Conservation (phyloP, 2,797 vertebrate genomes). For the Xyrichtys novacula region DNA sequence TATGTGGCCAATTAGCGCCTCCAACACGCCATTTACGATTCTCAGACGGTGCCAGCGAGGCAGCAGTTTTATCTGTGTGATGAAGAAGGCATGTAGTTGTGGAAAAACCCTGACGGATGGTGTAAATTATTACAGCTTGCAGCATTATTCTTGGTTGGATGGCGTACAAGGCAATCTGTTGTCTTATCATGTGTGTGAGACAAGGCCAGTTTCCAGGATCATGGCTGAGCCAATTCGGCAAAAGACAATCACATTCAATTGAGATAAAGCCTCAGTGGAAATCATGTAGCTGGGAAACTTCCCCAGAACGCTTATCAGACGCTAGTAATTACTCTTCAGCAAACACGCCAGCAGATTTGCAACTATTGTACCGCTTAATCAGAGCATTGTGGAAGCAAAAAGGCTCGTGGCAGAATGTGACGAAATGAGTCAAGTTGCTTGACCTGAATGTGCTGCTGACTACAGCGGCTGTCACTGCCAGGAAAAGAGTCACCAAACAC, state of each 20-base stretch:
- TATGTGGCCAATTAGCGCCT: constrained; percentile 59
- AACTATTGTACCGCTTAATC: constrained; percentile 77
- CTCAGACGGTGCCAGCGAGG: constrained; percentile 41
- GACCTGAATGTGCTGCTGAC: constrained; percentile 73
- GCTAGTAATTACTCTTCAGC: constrained; percentile 75
- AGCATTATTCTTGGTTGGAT: constrained; percentile 72
- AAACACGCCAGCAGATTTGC: constrained; percentile 78
- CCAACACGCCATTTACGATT: constrained; percentile 34
- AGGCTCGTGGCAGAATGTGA: constrained; percentile 67
- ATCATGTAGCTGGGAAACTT: constrained; percentile 77
- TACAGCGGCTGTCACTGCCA: constrained; percentile 58
- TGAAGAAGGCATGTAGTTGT: constrained; percentile 57
- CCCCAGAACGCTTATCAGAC: constrained; percentile 78
- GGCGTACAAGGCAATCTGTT: constrained; percentile 76
- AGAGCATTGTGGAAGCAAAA: constrained; percentile 70
- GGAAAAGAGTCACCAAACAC: constrained; percentile 62
- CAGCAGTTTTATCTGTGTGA: constrained; percentile 49
- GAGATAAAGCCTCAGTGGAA: constrained; percentile 77
- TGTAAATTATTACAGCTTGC: constrained; percentile 73
- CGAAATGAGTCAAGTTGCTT: constrained; percentile 73
- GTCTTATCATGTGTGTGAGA: constrained; percentile 76
- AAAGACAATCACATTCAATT: constrained; percentile 74
- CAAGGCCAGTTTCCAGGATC: constrained; percentile 75
- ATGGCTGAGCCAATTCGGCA: constrained; percentile 72
- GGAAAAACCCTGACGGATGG: constrained; percentile 67